These are phyloP conservation scores for Phrynocephalus vlangalii DNA, from an alignment of 2,797 vertebrate genomes.

Conservation along the genomic window DNA sequence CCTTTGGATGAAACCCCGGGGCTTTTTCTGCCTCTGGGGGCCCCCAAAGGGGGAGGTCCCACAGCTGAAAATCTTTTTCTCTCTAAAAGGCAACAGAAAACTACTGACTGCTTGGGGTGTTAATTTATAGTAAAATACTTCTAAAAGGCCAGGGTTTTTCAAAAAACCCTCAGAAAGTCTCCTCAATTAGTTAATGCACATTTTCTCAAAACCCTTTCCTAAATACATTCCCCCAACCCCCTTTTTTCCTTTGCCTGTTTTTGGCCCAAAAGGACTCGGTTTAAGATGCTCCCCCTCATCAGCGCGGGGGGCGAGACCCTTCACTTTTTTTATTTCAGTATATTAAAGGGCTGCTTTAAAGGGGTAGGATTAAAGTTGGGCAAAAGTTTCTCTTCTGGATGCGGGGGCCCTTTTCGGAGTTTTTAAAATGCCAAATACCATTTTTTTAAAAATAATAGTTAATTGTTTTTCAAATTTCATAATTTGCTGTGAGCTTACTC, in stretches of 20 bases:
- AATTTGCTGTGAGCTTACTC: no score
- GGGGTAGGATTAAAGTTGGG: no score
- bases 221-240: background rate
- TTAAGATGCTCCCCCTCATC: background rate
- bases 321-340: no score
- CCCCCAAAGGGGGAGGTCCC: background rate
- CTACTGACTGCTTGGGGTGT: background rate
- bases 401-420: no score
- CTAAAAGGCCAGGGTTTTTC: background rate
- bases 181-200: background rate
- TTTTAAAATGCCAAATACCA: no score
- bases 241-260: background rate
- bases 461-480: no score
- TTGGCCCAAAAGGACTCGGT: background rate
- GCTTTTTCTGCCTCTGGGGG: background rate
- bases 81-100: background rate
- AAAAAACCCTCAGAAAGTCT: background rate
- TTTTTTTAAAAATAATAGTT: no score
- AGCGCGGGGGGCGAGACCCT: background rate
- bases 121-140: conserved; percentile 18
- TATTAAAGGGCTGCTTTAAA: no score
- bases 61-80: conserved; percentile 1
- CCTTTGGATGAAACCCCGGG: background rate
- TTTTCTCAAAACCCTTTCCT: background rate
- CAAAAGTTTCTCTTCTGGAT: no score